These are phyloP conservation scores for Alloplasta piceator DNA, from an alignment of 2,888 invertebrate species.

Conservation along the genomic window DNA sequence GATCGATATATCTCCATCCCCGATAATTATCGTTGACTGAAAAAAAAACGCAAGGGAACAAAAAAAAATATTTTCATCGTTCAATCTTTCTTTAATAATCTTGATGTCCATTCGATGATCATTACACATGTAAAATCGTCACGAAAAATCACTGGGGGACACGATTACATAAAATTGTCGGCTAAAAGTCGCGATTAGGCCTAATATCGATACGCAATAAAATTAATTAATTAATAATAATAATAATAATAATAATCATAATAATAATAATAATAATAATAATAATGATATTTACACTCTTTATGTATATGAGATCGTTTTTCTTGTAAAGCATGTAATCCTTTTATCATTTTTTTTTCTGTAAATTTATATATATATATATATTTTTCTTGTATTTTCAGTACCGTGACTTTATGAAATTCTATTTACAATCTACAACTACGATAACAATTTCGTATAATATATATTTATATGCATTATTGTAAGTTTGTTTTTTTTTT, in stretches of 20 bases:
- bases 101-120: conserved; percentile 71
- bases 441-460: conserved; percentile 55
- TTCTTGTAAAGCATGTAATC: conserved; percentile 48
- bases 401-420: conserved; percentile 26
- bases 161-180: conserved; percentile 43
- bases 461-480: conserved; percentile 58
- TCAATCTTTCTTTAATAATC: conserved; percentile 75
- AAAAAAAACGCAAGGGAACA: neutral
- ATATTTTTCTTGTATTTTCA: no score
- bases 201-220: conserved; percentile 20
- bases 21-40: neutral
- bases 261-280: conserved; percentile 46
- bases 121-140: conserved; percentile 72
- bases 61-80: conserved; percentile 51
- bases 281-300: conserved; percentile 60
- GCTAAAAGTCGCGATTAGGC: conserved; percentile 39
- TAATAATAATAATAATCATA: no score
- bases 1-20: neutral
- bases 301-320: conserved; percentile 57
- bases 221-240: no score
- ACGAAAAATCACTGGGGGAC: conserved; percentile 71
- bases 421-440: conserved; percentile 61
- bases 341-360: no score
- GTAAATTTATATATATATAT: no score
- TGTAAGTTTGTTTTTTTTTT: conserved; percentile 23